Conservation (phyloP, 2,113 vertebrate species). For the Chloropsis hardwickii region DNA sequence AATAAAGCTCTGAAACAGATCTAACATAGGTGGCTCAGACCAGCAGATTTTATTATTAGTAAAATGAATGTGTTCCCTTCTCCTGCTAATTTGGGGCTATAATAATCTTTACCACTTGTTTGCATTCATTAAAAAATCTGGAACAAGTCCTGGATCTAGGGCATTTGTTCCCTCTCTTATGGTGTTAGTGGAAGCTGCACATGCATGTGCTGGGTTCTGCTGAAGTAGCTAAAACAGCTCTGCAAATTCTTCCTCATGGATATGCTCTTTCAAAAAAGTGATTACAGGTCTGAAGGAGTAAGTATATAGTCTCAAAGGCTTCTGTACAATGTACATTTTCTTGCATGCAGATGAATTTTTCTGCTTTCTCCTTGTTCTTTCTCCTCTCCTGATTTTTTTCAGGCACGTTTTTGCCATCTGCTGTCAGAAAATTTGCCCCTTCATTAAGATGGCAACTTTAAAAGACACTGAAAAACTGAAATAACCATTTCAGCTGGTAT, state of each 20-base stretch:
- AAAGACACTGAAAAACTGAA: conserved; percentile 14
- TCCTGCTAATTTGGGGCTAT: background rate
- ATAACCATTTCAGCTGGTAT: conserved; percentile 1
- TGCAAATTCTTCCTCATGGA: background rate
- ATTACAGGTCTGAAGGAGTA: background rate
- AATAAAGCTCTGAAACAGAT: background rate
- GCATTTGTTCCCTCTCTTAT: background rate
- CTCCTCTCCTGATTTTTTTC: background rate
- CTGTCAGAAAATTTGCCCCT: conserved; percentile 1
- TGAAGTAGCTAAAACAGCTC: background rate
- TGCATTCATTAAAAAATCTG: background rate
- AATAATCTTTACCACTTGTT: background rate
- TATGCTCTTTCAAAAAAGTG: background rate
- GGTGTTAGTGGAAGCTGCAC: background rate
- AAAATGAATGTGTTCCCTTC: background rate
- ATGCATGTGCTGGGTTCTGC: background rate
- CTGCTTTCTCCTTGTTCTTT: background rate
- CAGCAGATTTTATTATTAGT: background rate
- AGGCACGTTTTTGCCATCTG: background rate
- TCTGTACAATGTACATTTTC: background rate
- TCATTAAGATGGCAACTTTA: background rate
- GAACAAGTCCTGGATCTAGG: background rate
- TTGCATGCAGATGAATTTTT: background rate
- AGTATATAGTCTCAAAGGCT: background rate
- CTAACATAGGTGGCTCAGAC: background rate